phyloP scores from a whole-genome alignment of 2,113 vertebrate genomes.

The Phalacrocorax pelagicus region DNA sequence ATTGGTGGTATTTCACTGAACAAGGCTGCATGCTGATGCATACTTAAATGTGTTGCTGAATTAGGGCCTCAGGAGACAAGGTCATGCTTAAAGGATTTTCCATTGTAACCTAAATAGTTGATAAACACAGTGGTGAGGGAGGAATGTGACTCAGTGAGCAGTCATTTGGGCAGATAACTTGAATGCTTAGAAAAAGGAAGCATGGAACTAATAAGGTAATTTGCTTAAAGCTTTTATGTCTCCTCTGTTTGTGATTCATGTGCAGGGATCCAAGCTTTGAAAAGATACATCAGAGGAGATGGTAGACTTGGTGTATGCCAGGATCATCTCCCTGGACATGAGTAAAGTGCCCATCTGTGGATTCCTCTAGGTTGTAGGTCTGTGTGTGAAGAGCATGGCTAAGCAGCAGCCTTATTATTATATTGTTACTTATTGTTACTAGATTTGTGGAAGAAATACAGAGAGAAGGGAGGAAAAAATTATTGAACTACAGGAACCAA shows the following conservation, averaged over 20 bases:
- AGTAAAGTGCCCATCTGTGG: neutral
- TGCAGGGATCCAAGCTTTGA: neutral
- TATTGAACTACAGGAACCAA: neutral
- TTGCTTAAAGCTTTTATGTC: neutral
- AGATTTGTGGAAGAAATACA: neutral
- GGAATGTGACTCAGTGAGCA: neutral
- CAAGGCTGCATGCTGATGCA: neutral
- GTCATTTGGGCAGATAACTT: neutral
- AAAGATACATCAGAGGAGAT: neutral
- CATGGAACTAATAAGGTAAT: neutral
- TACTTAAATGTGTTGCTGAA: neutral
- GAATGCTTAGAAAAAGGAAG: neutral
- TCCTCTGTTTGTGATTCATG: neutral
- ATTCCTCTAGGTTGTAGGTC: neutral
- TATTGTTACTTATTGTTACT: neutral
- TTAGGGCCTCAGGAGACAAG: neutral
- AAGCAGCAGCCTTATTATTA: neutral
- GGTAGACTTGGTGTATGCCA: neutral
- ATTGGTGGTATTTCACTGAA: neutral
- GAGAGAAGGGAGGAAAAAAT: neutral
- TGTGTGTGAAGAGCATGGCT: neutral
- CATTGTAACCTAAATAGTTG: neutral
- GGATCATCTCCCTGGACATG: neutral
- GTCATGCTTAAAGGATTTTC: conserved; percentile 37
- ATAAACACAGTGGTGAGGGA: neutral